Conservation (phyloP, 1,140 invertebrate genomes). For the Hyposmocoma kahamanoa region DNA sequence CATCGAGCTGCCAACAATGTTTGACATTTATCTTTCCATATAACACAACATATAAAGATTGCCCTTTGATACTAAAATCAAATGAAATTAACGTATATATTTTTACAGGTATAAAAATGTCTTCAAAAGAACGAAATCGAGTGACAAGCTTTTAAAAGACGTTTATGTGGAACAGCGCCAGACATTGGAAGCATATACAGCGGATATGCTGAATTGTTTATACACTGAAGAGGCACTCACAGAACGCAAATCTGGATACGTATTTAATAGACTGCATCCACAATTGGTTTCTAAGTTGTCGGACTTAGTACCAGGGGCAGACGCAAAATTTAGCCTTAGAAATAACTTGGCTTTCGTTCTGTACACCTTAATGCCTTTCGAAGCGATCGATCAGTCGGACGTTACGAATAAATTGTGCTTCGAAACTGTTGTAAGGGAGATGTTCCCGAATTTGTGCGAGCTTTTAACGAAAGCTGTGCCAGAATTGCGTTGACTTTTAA, state of each 20-base stretch:
- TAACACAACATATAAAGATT: too few relatives aligned
- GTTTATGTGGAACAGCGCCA: constrained; percentile 28
- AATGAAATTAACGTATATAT: too few relatives aligned
- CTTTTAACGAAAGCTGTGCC: constrained; percentile 35
- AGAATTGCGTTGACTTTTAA: constrained; percentile 23
- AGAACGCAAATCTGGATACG: constrained; percentile 30
- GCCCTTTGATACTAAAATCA: too few relatives aligned
- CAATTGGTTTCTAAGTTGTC: constrained; percentile 41
- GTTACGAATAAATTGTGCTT: constrained; percentile 43
- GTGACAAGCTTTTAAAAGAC: constrained; percentile 18
- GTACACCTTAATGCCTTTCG: constrained; percentile 45
- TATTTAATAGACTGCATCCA: constrained; percentile 45
- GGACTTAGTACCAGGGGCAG: constrained; percentile 36
- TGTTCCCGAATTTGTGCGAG: constrained; percentile 31
- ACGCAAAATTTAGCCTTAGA: constrained; percentile 43
- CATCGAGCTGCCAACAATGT: too few relatives aligned
- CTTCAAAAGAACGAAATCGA: constrained; percentile 24
- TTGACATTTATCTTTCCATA: too few relatives aligned
- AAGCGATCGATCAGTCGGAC: constrained; percentile 24
- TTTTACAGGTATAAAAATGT: constrained; percentile 44
- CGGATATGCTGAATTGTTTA: constrained; percentile 48
- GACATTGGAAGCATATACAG: constrained; percentile 35
- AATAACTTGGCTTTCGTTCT: constrained; percentile 58
- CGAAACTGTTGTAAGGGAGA: constrained; percentile 32
- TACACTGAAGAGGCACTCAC: constrained; percentile 41